These are phyloP conservation scores for Ibidorhyncha struthersii DNA, from an alignment of 2,113 vertebrate genomes.

Conservation along the genomic window DNA sequence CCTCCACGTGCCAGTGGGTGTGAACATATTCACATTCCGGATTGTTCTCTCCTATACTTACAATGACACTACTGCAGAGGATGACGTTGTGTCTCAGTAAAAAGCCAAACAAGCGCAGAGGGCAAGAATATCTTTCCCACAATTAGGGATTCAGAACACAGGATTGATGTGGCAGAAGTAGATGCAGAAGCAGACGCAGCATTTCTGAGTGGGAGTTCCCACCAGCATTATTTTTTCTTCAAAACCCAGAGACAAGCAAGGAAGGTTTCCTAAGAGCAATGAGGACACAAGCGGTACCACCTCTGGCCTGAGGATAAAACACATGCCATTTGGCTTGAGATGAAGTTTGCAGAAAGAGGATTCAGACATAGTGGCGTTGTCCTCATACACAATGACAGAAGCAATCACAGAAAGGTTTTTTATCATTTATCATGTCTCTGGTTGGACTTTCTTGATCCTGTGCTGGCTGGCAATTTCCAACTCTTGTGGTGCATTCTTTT, in stretches of 20 bases:
- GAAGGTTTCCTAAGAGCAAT: background rate
- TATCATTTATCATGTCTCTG: background rate
- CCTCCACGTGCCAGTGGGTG: background rate
- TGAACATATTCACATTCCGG: background rate
- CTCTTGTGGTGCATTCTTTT: background rate
- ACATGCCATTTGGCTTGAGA: background rate
- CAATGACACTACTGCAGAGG: background rate
- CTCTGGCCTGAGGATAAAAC: background rate
- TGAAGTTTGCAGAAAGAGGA: background rate
- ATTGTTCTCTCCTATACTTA: background rate
- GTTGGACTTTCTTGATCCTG: background rate
- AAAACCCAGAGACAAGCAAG: background rate
- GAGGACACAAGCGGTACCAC: background rate
- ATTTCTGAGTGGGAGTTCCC: background rate
- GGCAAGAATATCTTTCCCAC: background rate
- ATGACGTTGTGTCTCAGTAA: background rate
- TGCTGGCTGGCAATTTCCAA: background rate
- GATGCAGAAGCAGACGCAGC: background rate
- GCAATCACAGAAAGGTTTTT: background rate
- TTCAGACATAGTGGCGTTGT: background rate
- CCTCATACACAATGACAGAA: background rate
- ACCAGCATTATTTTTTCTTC: background rate
- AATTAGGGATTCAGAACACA: background rate
- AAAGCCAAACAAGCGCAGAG: background rate
- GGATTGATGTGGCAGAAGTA: background rate